A percentile compares a stretch with the other conserved stretches of the same genome.
Conservation (phyloP, 2,797 vertebrate species). For the Nothura maculosa region DNA sequence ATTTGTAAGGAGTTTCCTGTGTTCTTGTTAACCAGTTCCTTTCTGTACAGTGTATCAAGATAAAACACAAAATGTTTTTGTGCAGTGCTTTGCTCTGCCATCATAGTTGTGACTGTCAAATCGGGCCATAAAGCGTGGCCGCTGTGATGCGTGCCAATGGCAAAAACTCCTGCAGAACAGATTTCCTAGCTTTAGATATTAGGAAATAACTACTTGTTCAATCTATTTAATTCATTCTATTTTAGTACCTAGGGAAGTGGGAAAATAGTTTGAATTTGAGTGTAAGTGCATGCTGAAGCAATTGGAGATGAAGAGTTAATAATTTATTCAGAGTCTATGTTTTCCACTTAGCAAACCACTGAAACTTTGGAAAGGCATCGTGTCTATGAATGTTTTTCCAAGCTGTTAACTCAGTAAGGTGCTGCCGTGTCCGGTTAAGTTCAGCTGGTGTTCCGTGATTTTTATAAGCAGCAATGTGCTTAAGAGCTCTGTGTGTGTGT, state of each 20-base stretch:
- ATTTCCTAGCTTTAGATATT: neutral
- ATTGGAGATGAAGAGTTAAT: neutral
- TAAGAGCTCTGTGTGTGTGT: neutral
- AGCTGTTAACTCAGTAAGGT: neutral
- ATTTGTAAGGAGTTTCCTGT: conserved; percentile 63
- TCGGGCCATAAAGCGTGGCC: neutral
- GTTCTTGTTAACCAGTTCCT: conserved; percentile 50
- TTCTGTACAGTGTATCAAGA: conserved; percentile 2
- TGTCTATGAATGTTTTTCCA: neutral
- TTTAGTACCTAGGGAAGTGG: neutral
- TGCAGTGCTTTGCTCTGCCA: neutral
- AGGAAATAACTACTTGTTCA: neutral
- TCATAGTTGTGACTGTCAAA: neutral
- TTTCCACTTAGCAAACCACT: neutral
- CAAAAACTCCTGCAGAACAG: neutral
- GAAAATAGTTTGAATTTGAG: neutral
- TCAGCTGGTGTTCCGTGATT: neutral
- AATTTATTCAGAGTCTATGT: neutral
- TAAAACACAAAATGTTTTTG: neutral
- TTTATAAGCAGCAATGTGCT: neutral
- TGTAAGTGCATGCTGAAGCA: neutral
- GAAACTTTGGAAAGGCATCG: neutral
- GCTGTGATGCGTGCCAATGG: neutral
- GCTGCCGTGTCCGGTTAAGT: neutral
- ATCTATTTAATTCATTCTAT: neutral